These are phyloP conservation scores for Myotis planiceps DNA, from an alignment of 2,797 vertebrate species.

Conservation along the genomic window DNA sequence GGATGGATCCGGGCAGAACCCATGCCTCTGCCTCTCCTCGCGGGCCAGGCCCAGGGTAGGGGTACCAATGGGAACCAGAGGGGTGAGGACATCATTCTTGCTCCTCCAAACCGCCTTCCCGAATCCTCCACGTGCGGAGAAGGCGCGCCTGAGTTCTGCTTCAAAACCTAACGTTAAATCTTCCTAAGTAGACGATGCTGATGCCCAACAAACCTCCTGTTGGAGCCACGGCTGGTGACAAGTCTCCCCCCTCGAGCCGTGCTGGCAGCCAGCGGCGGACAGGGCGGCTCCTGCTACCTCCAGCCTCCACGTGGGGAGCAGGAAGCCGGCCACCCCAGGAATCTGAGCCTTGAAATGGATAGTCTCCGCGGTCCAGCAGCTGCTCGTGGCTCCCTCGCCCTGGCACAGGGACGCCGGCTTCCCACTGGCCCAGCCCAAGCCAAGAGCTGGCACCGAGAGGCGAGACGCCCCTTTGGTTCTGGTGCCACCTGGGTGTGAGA, in stretches of 20 bases:
- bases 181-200: constrained; percentile 79
- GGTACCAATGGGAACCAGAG: constrained; percentile 10
- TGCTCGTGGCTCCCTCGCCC: constrained; percentile 71
- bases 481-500: constrained; percentile 81
- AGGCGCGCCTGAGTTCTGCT: constrained; percentile 72
- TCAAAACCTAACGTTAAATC: constrained; percentile 72
- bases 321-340: constrained; percentile 62
- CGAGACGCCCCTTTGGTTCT: constrained; percentile 76
- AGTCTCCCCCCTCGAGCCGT: constrained; percentile 43
- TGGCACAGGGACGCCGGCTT: constrained; percentile 59
- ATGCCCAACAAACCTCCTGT: constrained; percentile 59
- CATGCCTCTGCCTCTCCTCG: constrained; percentile 23
- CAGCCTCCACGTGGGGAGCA: not conserved
- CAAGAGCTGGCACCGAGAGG: constrained; percentile 80
- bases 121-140: constrained; percentile 18
- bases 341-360: constrained; percentile 70
- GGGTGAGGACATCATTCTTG: constrained; percentile 59
- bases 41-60: constrained; percentile 49
- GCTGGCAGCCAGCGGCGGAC: constrained; percentile 62
- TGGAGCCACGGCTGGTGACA: constrained; percentile 65
- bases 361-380: constrained; percentile 70
- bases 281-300: not conserved
- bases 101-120: constrained; percentile 49
- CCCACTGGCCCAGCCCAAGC: constrained; percentile 70
- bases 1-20: constrained; percentile 69